Base-by-base conservation (phyloP, 2,113 vertebrate genomes). In the Oxyura jamaicensis region DNA sequence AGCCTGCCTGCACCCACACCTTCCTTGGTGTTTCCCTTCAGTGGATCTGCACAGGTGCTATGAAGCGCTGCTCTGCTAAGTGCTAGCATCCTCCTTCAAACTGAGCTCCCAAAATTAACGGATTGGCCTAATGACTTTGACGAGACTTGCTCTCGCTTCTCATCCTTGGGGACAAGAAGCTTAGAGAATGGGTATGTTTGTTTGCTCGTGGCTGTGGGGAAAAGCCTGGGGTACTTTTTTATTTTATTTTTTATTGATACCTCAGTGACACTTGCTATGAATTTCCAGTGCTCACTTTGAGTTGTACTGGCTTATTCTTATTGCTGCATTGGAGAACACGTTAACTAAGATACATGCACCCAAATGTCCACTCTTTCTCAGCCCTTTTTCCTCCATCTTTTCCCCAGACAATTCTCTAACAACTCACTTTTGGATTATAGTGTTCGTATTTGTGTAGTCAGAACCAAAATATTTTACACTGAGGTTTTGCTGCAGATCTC, bases 381-480 rank as follows among this genome's bases (percentile, higher is more conserved):
- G 19, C 46, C n/a, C 16, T 62, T 1, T 50, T 53, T 23, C 15
- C 15, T 59, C 10, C 44, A 19, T 74, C 22, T 63, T 41, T 10
- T 67, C 5, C n/a, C n/a, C 13, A 35, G 0, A 12, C 33, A 35
- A 1, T 48, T 26, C 41, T 80, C 50, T 39, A 31, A 4, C 39
- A 42, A 10, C 26, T 6, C 58, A 11, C 42, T 25, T 58, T 83
- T 89, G 39, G 62, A 3, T 31, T 62, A 15, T 7, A 19, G 4
- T 13, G 28, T n/a, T 88, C 35, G 22, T 68, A 0, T 60, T 50
- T 65, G 21, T 0, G 1, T 26, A 58, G 16, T 21, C 31, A 39
- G 42, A 67, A 44, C 18, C 41, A 31, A 82, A 87, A 36, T 20
- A 7, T 1, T 2, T 0, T 3, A 0, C 7, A 2, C 18, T 5